Conservation (phyloP, 1,140 invertebrate species). For the Eupristina koningsbergeri region DNA sequence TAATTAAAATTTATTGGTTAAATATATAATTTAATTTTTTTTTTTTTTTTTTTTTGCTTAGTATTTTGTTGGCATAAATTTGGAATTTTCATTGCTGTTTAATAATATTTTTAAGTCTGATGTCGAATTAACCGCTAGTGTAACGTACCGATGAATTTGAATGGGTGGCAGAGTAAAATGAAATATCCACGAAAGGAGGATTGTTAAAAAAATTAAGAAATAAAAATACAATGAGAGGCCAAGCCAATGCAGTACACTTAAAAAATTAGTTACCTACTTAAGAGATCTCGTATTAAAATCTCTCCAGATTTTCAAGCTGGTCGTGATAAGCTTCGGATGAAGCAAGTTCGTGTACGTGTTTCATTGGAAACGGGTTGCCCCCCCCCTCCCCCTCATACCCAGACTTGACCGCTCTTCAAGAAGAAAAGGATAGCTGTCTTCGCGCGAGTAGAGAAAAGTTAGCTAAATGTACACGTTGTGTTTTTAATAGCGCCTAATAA, state of each 20-base stretch:
- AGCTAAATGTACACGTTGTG: constrained; percentile 29
- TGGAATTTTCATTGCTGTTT: no score
- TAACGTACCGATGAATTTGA: no score
- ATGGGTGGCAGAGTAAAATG: no score
- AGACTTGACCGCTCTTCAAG: background rate
- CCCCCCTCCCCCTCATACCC: no score
- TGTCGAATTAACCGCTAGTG: no score
- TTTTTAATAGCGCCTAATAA: constrained; percentile 61
- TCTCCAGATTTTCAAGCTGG: constrained; percentile 8
- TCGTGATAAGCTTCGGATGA: background rate
- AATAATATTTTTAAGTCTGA: no score
- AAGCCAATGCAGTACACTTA: background rate
- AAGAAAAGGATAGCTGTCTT: background rate
- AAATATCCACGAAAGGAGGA: no score
- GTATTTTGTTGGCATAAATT: no score
- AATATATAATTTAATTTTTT: no score
- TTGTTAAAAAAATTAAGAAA: no score
- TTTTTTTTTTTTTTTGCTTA: no score
- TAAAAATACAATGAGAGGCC: background rate
- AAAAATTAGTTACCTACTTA: background rate
- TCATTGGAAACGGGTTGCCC: background rate
- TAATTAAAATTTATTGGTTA: no score
- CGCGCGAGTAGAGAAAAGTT: background rate
- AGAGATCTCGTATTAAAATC: constrained; percentile 23
- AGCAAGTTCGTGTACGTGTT: background rate